Evolutionary conservation across 2,113 vertebrate genomes (phyloP).

Genomic region (Nycticebus coucang): DNA sequence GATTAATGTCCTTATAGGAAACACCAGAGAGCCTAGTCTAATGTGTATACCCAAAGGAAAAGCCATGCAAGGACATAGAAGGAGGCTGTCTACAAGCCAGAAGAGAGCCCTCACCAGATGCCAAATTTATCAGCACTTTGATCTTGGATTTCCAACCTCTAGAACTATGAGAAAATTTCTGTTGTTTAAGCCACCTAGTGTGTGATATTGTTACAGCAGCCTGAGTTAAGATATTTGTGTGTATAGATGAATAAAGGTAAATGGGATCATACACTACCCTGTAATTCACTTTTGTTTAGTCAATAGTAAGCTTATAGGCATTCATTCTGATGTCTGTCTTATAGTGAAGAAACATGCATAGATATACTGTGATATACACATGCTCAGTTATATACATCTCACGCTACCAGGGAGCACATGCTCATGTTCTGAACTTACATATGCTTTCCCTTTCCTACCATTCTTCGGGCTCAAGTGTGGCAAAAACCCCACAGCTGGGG

Average conservation of each 20-base stretch:
- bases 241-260: neutral
- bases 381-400: neutral
- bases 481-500: accelerated
- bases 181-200: neutral
- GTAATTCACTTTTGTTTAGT: neutral
- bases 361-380: too few relatives aligned
- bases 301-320: neutral
- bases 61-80: accelerated
- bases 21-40: too few relatives aligned
- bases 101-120: too few relatives aligned
- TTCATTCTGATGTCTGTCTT: too few relatives aligned
- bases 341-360: too few relatives aligned
- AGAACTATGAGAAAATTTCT: neutral
- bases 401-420: accelerated
- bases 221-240: neutral
- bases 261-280: neutral
- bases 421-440: too few relatives aligned
- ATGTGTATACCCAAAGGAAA: neutral
- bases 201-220: neutral
- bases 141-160: neutral
- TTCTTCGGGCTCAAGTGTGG: neutral
- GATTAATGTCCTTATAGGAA: neutral
- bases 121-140: too few relatives aligned
- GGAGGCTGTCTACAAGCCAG: too few relatives aligned
- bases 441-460: accelerated